Percentiles rank a stretch among this genome's conserved stretches.
These are phyloP conservation scores for Cataglyphis rosenhaueri DNA, from an alignment of 2,888 invertebrate genomes.

Conservation along the genomic window DNA sequence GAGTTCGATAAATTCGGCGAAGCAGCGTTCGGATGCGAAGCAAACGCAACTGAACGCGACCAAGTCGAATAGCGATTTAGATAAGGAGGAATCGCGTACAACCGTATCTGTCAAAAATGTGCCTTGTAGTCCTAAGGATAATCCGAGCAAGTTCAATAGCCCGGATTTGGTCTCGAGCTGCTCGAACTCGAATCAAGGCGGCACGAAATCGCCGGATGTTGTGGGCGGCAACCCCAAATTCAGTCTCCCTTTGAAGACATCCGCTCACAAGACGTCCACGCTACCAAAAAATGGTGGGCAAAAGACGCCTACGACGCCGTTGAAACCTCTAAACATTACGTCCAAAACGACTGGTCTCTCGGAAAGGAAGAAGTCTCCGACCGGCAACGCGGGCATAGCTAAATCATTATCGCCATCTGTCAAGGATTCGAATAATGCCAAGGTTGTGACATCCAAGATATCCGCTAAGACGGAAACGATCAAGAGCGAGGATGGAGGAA, in stretches of 20 bases:
- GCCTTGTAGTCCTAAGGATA: slow-evolving; percentile 79
- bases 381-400: slow-evolving; percentile 56
- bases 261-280: slow-evolving; percentile 81
- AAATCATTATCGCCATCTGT: slow-evolving; percentile 66
- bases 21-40: slow-evolving; percentile 75
- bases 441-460: slow-evolving; percentile 43
- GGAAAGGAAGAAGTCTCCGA: slow-evolving; percentile 79
- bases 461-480: slow-evolving; percentile 55
- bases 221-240: slow-evolving; percentile 75
- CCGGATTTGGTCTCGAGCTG: slow-evolving; percentile 92
- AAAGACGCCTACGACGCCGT: slow-evolving; percentile 84
- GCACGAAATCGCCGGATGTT: slow-evolving; percentile 87
- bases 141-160: slow-evolving; percentile 86
- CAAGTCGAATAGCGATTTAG: slow-evolving; percentile 65
- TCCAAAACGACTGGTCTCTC: slow-evolving; percentile 85
- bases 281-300: slow-evolving; percentile 79
- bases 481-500: slow-evolving; percentile 40
- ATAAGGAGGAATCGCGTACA: slow-evolving; percentile 72
- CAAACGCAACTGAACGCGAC: slow-evolving; percentile 50
- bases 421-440: slow-evolving; percentile 59
- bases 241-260: slow-evolving; percentile 78
- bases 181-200: slow-evolving; percentile 83
- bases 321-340: slow-evolving; percentile 86
- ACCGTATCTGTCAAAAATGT: slow-evolving; percentile 70
- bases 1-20: slow-evolving; percentile 59